These are phyloP conservation scores for Caenorhabditis angaria DNA, from an alignment of 2,888 invertebrate genomes.

Conservation along the genomic window DNA sequence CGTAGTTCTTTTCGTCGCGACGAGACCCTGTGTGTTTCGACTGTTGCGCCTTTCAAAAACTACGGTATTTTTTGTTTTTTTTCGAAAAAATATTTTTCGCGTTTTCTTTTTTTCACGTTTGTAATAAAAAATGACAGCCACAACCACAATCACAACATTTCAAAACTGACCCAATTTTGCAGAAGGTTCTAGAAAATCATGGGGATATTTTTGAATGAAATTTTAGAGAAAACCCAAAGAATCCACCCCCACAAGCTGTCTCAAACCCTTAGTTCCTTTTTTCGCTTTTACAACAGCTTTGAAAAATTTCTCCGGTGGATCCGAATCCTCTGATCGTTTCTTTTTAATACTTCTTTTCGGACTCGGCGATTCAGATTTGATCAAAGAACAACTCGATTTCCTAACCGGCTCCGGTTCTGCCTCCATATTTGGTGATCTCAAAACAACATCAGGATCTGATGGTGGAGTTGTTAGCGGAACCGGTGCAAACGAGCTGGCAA, in stretches of 20 bases:
- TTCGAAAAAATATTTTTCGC: too few species aligned
- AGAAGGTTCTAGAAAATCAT: background rate
- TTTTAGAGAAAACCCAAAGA: background rate
- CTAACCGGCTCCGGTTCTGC: background rate
- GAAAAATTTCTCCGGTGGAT: conserved; percentile 20
- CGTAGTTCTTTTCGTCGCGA: too few species aligned
- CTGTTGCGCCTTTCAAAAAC: too few species aligned
- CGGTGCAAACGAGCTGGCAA: conserved; percentile 35
- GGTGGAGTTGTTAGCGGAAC: conserved; percentile 20
- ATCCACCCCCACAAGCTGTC: background rate
- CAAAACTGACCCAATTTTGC: conserved; percentile 29
- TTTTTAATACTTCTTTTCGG: conserved; percentile 24
- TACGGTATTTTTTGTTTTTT: too few species aligned
- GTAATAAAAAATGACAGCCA: too few species aligned
- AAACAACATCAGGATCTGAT: background rate
- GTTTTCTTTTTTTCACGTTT: background rate
- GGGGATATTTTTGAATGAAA: background rate
- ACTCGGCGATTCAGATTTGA: conserved; percentile 32
- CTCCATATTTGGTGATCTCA: background rate
- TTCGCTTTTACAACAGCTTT: background rate
- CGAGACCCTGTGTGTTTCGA: too few species aligned
- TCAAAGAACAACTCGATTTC: background rate
- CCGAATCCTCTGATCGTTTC: conserved; percentile 29
- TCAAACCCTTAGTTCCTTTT: background rate
- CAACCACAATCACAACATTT: conserved; percentile 25